phyloP scores from a whole-genome alignment of 1,140 invertebrate genomes.

The Physella acuta region DNA sequence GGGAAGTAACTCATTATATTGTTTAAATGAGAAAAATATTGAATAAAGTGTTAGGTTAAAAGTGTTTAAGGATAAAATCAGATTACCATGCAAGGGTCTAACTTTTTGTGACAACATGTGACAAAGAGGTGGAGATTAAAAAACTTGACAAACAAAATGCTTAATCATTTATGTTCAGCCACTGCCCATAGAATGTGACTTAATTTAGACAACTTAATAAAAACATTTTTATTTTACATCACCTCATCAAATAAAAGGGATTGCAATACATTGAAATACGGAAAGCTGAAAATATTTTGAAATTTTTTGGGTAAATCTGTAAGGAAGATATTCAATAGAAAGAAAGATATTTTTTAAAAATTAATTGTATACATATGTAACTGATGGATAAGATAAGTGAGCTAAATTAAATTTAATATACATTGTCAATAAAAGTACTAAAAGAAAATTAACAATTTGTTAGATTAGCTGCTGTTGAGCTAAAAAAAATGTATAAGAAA shows the following conservation, averaged over 20 bases:
- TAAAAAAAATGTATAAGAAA: not conserved
- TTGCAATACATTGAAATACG: conserved; percentile 74
- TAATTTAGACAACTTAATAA: not conserved
- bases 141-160: not conserved
- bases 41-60: no score
- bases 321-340: conserved; percentile 1
- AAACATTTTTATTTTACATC: conserved; percentile 42
- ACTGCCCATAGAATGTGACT: not conserved
- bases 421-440: not conserved
- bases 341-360: conserved; percentile 7
- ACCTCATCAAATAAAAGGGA: conserved; percentile 73
- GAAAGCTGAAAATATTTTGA: conserved; percentile 67
- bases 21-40: not conserved
- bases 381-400: not conserved
- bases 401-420: not conserved
- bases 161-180: not conserved
- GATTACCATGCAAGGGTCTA: not conserved
- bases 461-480: not conserved
- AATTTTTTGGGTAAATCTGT: conserved; percentile 59
- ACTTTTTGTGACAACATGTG: no score
- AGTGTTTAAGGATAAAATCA: not conserved
- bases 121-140: not conserved
- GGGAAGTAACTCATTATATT: not conserved
- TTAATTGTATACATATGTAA: not conserved
- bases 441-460: not conserved